phyloP scores from a whole-genome alignment of 2,113 vertebrate species.

The Epinephelus moara region DNA sequence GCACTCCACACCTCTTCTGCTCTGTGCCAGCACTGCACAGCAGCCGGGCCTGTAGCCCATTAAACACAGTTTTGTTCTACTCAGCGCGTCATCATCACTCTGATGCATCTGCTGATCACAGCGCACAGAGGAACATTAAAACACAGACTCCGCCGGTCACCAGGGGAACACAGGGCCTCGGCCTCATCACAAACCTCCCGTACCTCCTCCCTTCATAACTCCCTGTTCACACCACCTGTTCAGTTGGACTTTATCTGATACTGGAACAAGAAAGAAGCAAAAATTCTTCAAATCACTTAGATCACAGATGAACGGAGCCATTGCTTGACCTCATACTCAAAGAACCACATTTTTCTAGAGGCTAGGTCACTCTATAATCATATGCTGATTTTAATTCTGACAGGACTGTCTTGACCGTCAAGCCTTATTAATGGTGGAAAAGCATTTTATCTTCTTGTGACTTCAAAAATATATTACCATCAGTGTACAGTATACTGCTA shows the following conservation, averaged over 20 bases:
- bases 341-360: conserved; percentile 1
- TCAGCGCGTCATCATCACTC: conserved; percentile 71
- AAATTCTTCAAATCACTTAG: background rate
- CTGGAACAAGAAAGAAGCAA: background rate
- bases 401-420: background rate
- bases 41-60: conserved; percentile 59
- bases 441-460: background rate
- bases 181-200: conserved; percentile 10
- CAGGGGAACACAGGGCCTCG: conserved; percentile 20
- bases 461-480: background rate
- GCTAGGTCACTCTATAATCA: conserved; percentile 9
- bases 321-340: background rate
- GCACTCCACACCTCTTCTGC: background rate
- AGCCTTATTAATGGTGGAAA: background rate
- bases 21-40: conserved; percentile 46
- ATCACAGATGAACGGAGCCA: conserved; percentile 2
- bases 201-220: background rate
- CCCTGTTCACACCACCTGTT: background rate
- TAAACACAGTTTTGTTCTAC: conserved; percentile 72
- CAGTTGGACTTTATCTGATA: background rate
- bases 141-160: conserved; percentile 16
- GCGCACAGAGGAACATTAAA: conserved; percentile 58
- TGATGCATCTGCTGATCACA: conserved; percentile 71
- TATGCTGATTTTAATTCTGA: conserved; percentile 6
- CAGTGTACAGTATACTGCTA: background rate